These are phyloP conservation scores for Mellivora capensis DNA, from an alignment of 2,113 vertebrate genomes.

Conservation along the genomic window DNA sequence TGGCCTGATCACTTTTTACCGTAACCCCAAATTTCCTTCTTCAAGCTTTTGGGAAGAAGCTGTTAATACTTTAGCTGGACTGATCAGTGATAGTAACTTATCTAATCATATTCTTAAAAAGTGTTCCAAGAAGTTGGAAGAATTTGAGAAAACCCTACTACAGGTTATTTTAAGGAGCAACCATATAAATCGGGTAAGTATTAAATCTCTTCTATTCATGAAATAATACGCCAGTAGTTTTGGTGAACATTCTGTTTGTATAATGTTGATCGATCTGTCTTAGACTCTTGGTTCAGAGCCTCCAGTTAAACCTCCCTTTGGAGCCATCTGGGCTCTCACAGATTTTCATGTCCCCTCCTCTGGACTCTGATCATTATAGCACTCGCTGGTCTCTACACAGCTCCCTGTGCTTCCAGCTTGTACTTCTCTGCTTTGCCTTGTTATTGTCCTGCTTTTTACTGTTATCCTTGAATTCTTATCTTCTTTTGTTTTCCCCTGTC, in stretches of 20 bases:
- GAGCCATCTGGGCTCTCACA: not conserved
- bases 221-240: not conserved
- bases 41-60: constrained; percentile 81
- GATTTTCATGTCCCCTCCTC: not conserved
- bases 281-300: not conserved
- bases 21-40: constrained; percentile 74
- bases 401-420: not conserved
- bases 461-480: not conserved
- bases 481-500: not conserved
- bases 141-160: constrained; percentile 84
- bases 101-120: constrained; percentile 78
- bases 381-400: not conserved
- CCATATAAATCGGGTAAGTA: constrained; percentile 86
- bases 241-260: not conserved
- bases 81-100: constrained; percentile 79
- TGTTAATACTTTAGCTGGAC: constrained; percentile 76
- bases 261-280: not conserved
- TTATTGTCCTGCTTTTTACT: not conserved
- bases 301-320: not conserved
- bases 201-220: not conserved
- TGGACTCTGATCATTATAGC: not conserved
- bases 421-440: not conserved
- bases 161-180: constrained; percentile 81
- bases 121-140: constrained; percentile 84
- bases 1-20: constrained; percentile 83